phyloP scores from a whole-genome alignment of 2,888 invertebrate species.

The Macrostomum cliftonense region DNA sequence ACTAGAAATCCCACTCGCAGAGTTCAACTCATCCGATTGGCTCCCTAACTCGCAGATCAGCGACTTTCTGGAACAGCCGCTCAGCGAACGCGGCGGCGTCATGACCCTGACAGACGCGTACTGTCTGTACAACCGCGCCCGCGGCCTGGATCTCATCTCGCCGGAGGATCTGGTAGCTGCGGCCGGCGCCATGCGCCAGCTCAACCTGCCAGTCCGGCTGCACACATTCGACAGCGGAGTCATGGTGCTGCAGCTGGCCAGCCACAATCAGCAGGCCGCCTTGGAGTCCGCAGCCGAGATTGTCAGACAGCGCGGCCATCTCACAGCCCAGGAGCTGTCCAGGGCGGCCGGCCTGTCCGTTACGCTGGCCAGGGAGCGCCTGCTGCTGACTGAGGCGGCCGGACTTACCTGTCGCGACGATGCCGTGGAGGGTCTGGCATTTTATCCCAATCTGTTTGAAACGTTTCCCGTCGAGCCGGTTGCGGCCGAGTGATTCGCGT shows the following conservation, averaged over 20 bases:
- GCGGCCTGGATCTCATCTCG: conserved; percentile 80
- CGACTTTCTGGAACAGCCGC: conserved; percentile 1
- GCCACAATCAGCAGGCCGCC: conserved; percentile 41
- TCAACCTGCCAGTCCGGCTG: conserved; percentile 2
- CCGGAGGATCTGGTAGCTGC: conserved; percentile 88
- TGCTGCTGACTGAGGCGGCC: conserved; percentile 63
- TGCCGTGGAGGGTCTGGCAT: conserved; percentile 74
- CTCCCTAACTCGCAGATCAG: too few species aligned
- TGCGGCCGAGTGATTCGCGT: too few species aligned
- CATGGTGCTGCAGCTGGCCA: conserved; percentile 65
- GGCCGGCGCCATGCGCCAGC: conserved; percentile 46
- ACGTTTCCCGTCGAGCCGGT: not conserved
- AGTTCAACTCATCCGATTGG: too few species aligned
- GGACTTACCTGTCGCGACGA: conserved; percentile 82
- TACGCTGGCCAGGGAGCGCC: conserved; percentile 67
- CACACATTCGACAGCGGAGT: conserved; percentile 73
- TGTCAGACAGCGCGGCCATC: conserved; percentile 44
- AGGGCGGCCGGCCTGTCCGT: conserved; percentile 63
- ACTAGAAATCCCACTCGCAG: too few species aligned
- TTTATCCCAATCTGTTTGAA: conserved; percentile 68
- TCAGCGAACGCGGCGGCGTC: conserved; percentile 57
- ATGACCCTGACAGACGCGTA: conserved; percentile 90
- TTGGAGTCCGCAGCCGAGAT: conserved; percentile 31
- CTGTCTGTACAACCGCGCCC: conserved; percentile 82
- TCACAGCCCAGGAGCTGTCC: conserved; percentile 71